Conservation (phyloP, 1,140 invertebrate genomes). For the Drosophila neocordata region DNA sequence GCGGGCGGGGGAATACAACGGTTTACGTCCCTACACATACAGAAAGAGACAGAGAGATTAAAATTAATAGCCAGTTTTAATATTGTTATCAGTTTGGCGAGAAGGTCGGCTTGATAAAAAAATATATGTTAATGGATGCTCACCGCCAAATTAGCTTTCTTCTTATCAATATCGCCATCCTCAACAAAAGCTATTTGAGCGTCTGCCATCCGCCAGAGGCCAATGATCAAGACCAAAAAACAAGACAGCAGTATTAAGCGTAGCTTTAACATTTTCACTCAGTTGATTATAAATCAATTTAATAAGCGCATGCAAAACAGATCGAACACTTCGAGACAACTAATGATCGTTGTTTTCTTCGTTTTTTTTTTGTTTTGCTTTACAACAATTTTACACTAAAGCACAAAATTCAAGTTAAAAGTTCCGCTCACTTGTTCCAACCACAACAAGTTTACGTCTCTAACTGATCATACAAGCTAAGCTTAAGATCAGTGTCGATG, state of each 20-base stretch:
- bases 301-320: constrained; percentile 46
- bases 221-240: constrained; percentile 31
- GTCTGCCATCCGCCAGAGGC: constrained; percentile 25
- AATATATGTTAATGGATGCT: constrained; percentile 10
- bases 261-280: constrained; percentile 40
- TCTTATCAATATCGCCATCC: constrained; percentile 68
- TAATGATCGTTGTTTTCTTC: constrained; percentile 18
- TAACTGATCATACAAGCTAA: too few relatives aligned
- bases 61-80: constrained; percentile 5
- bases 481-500: too few relatives aligned
- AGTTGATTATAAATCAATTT: constrained; percentile 10
- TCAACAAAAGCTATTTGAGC: constrained; percentile 69
- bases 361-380: too few relatives aligned
- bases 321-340: background rate
- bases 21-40: constrained; percentile 83
- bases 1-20: constrained; percentile 84
- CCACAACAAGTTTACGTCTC: too few relatives aligned
- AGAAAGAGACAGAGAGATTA: constrained; percentile 31
- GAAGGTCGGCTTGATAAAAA: constrained; percentile 5
- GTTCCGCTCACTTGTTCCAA: too few relatives aligned
- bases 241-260: constrained; percentile 37
- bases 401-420: too few relatives aligned
- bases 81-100: constrained; percentile 45
- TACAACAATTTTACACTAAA: too few relatives aligned
- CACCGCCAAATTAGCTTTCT: constrained; percentile 71